Base-by-base conservation (phyloP, 2,113 vertebrate species). In the Tylochromis polylepis region DNA sequence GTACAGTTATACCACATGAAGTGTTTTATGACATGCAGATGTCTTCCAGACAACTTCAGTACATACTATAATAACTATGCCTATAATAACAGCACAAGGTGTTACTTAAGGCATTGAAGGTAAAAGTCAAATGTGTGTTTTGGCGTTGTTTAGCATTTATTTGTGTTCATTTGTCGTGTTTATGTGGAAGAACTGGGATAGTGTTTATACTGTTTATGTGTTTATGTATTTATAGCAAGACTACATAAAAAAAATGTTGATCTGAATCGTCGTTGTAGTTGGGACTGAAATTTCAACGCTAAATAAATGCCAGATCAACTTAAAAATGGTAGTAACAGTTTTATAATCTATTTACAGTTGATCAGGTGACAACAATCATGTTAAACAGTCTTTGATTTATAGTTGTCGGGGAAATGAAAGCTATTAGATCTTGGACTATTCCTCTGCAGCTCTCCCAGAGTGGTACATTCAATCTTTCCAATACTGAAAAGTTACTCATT, bases 21-120 rank as follows among this genome's bases (percentile, higher is more conserved):
- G 62, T n/a, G 1, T 8, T 43, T 4, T 43, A 43, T 10, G 41
- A 43, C 9, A n/a, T n/a, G n/a, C n/a, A n/a, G n/a, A n/a, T n/a
- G n/a, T n/a, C n/a, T n/a, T n/a, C n/a, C 41, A 43, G 11, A 43
- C 36, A 0, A 7, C 4, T 3, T 38, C 4, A 2, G 12, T 15
- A n/a, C 62, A 43, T 11, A 43, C 36, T n/a, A 70, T 16, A 70
- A 70, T 22, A 67, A 67, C 62, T 22, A 38, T 67, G 62, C 20
- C 41, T 5, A 22, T 22, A 15, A 22, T 41, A 41, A 11, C 22
- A 41, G 62, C n/a, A 67, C 8, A 38, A 22, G 12, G 7, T 67
- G 36, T 67, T 24, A 67, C 11, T 41, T 22, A 38, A 41, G 62
- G 20, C 22, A 67, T 22, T 67, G 11, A 70, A 70, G 8, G n/a